Evolutionary conservation across 1,140 invertebrate genomes (phyloP).

Genomic region (Diorhabda carinulata): DNA sequence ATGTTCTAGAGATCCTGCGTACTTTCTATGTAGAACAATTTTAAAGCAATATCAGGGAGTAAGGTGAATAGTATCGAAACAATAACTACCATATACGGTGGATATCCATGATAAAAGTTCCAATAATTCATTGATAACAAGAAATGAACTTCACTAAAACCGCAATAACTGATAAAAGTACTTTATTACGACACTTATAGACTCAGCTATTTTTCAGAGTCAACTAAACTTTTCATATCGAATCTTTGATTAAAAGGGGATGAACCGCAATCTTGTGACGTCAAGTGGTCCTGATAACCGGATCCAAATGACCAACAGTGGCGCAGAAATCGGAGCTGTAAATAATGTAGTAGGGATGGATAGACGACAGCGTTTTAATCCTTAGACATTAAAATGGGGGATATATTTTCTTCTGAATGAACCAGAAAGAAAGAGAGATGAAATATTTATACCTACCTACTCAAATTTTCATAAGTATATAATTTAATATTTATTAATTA

Average conservation of each 20-base stretch:
- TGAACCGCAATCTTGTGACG: constrained; percentile 25
- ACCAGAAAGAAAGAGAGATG: too few relatives aligned
- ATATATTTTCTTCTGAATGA: too few relatives aligned
- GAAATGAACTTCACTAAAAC: not conserved
- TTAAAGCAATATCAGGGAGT: too few relatives aligned
- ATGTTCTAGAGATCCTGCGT: too few relatives aligned
- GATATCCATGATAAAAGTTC: constrained; percentile 18
- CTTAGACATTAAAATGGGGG: not conserved
- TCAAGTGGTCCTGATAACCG: constrained; percentile 30
- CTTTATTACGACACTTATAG: not conserved
- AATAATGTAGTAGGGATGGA: not conserved
- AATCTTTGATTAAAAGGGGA: constrained; percentile 22
- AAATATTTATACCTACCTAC: too few relatives aligned
- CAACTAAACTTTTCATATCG: constrained; percentile 13
- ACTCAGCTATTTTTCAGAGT: constrained; percentile 11
- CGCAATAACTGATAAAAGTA: not conserved
- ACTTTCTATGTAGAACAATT: too few relatives aligned
- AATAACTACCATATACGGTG: not conserved
- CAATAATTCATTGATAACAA: constrained; percentile 13
- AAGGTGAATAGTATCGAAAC: too few relatives aligned
- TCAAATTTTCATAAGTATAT: too few relatives aligned
- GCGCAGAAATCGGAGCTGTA: not conserved
- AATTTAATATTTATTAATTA: too few relatives aligned
- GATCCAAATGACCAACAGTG: constrained; percentile 20
- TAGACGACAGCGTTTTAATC: not conserved